Evolutionary conservation across 2,113 vertebrate species (phyloP).

Genomic region (Pseudorasbora parva): DNA sequence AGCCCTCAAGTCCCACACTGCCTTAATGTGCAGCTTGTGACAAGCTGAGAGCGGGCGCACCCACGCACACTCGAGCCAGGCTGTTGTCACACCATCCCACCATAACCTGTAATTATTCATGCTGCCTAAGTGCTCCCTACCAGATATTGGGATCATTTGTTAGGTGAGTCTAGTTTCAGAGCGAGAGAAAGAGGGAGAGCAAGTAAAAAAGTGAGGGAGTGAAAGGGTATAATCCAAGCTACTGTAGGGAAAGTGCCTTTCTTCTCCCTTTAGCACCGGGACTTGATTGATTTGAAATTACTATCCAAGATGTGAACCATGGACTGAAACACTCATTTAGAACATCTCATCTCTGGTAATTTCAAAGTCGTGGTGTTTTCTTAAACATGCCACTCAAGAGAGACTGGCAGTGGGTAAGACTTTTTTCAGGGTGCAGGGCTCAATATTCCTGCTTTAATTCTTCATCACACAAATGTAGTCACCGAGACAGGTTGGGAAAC

Average conservation of each 20-base stretch:
- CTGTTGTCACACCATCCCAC: slow-evolving; percentile 61
- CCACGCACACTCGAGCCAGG: slow-evolving; percentile 56
- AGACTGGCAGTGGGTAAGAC: not conserved
- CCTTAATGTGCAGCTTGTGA: slow-evolving; percentile 67
- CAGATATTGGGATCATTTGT: slow-evolving; percentile 59
- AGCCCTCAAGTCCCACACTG: slow-evolving; percentile 54
- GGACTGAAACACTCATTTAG: slow-evolving; percentile 48
- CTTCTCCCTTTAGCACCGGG: not conserved
- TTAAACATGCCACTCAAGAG: slow-evolving; percentile 45
- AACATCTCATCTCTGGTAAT: slow-evolving; percentile 44
- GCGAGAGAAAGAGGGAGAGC: slow-evolving; percentile 25
- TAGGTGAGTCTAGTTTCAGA: slow-evolving; percentile 57
- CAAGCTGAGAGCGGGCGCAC: slow-evolving; percentile 49
- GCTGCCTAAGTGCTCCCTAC: slow-evolving; percentile 70
- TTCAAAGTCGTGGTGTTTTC: slow-evolving; percentile 40
- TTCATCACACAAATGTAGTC: slow-evolving; percentile 17
- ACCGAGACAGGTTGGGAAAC: no score
- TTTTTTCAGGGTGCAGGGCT: not conserved
- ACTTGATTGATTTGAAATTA: slow-evolving; percentile 54
- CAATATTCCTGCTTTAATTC: slow-evolving; percentile 18
- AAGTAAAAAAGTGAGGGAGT: slow-evolving; percentile 17
- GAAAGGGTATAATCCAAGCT: slow-evolving; percentile 26
- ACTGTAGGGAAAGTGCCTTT: slow-evolving; percentile 30
- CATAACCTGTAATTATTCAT: slow-evolving; percentile 72
- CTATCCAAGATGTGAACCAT: slow-evolving; percentile 52